Base-by-base conservation (phyloP, 2,797 vertebrate species). In the Vespertilio murinus region DNA sequence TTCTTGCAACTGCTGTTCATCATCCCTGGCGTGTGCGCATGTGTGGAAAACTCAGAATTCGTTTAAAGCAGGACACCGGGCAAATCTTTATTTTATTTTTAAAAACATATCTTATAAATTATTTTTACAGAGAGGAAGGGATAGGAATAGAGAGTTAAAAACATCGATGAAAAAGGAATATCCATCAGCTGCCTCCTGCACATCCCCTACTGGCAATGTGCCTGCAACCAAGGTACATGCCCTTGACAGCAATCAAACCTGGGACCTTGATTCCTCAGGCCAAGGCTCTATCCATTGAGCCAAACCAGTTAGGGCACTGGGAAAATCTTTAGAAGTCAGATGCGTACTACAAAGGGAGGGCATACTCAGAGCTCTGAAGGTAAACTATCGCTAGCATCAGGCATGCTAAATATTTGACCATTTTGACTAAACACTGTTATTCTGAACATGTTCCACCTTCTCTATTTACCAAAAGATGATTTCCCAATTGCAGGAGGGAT, bases 1-100 rank as follows among this genome's bases (percentile, higher is more conserved):
- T 96, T 96, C 95, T 91, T 94, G 90, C 91, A 96, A 94, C 95
- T 90, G 94, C 91, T 87, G 47, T 88, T 97, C 91, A 90, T 93
- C 87, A 73, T 96, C 94, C 89, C 78, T n/a, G 2, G 90, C 2
- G 0, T 91, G 87, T 90, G 95, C 13, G 25, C 45, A n/a, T 82
- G 93, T 95, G 96, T 91, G 85, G 88, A 91, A 95, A 92, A 75
- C 70, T 85, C 87, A 52, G 69, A 84, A 79, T 79, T 74, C 75
- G 88, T 75, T 94, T 84, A 61, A 78, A 47, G 81, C 84, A 94
- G 25, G 28, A 81, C 94, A 87, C 91, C 56, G 74, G 78, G 89
- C 65, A n/a, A 47, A 67, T 75, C 18, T 54, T 81, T 89, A 59
- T 54, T 54, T 81, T 89, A 59, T 54, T 54, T 54, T 54, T 54